Evolutionary conservation across 1,140 invertebrate genomes (phyloP).

Genomic region (Drosophila parvula): DNA sequence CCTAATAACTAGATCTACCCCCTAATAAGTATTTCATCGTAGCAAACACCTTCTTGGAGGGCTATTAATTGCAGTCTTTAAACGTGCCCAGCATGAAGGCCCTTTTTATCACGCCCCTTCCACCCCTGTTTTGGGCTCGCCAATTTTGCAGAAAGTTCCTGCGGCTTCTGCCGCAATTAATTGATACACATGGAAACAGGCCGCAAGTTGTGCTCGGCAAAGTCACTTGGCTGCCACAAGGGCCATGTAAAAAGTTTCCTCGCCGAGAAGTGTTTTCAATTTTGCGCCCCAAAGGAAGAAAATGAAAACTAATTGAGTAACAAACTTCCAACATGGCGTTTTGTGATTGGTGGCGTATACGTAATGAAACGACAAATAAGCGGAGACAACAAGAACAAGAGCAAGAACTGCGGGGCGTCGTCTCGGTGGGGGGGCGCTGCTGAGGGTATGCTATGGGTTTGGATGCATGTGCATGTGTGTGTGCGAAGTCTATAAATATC

Average conservation of each 20-base stretch:
- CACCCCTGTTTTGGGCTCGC: conserved; percentile 13
- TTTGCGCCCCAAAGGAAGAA: conserved; percentile 65
- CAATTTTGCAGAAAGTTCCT: conserved; percentile 64
- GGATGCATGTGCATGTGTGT: conserved; percentile 26
- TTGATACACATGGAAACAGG: conserved; percentile 75
- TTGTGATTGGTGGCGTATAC: conserved; percentile 79
- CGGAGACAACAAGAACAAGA: conserved; percentile 57
- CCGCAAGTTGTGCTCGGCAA: conserved; percentile 70
- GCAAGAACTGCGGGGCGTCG: conserved; percentile 17
- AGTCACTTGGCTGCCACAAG: conserved; percentile 62
- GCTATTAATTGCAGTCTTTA: conserved; percentile 59
- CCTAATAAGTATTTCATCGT: neutral
- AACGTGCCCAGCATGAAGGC: conserved; percentile 46
- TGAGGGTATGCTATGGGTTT: neutral
- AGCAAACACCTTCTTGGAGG: conserved; percentile 1
- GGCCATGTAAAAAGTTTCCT: conserved; percentile 72
- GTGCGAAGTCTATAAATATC: conserved; percentile 77
- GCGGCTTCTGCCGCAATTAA: conserved; percentile 75
- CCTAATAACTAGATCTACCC: neutral
- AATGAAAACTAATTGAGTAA: conserved; percentile 82
- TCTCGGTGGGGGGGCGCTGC: neutral
- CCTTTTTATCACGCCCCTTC: neutral
- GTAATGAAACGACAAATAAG: conserved; percentile 79
- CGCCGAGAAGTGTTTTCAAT: conserved; percentile 73
- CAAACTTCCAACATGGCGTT: conserved; percentile 76